A percentile compares a stretch with the other conserved stretches of the same genome.
Evolutionary conservation across 2,888 invertebrate genomes (phyloP).

Genomic region (Latrodectus hesperus): DNA sequence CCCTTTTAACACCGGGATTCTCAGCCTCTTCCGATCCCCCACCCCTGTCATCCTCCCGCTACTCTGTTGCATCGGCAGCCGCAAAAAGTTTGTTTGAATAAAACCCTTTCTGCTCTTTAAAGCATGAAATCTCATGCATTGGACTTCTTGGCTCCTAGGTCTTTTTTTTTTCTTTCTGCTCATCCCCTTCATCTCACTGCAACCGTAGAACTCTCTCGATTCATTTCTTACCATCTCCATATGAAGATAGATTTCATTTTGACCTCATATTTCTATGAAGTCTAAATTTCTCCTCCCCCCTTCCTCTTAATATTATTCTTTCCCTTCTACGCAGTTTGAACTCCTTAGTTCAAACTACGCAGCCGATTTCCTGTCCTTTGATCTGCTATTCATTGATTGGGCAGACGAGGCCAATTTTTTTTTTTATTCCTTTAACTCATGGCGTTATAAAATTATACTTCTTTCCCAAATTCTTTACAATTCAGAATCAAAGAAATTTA

Average conservation of each 20-base stretch:
- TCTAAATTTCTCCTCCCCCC: constrained; percentile 28
- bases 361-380: constrained; percentile 36
- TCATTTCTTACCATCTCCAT: constrained; percentile 54
- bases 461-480: not conserved
- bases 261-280: constrained; percentile 46
- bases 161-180: constrained; percentile 8
- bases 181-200: not conserved
- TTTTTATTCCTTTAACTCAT: not conserved
- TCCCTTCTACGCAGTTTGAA: not conserved
- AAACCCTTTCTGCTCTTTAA: constrained; percentile 59
- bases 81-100: constrained; percentile 63
- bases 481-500: too few relatives aligned
- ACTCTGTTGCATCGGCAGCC: constrained; percentile 34
- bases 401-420: not conserved
- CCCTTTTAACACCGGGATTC: constrained; percentile 50
- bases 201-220: constrained; percentile 29
- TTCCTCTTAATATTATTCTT: not conserved
- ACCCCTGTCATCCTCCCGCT: not conserved
- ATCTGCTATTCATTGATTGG: constrained; percentile 61
- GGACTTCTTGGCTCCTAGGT: constrained; percentile 46
- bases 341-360: not conserved
- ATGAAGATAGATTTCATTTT: constrained; percentile 68
- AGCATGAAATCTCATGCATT: constrained; percentile 63
- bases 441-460: not conserved
- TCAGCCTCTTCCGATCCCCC: not conserved